Evolutionary conservation across 1,140 invertebrate genomes (phyloP).

Genomic region (Reticulitermes speratus): DNA sequence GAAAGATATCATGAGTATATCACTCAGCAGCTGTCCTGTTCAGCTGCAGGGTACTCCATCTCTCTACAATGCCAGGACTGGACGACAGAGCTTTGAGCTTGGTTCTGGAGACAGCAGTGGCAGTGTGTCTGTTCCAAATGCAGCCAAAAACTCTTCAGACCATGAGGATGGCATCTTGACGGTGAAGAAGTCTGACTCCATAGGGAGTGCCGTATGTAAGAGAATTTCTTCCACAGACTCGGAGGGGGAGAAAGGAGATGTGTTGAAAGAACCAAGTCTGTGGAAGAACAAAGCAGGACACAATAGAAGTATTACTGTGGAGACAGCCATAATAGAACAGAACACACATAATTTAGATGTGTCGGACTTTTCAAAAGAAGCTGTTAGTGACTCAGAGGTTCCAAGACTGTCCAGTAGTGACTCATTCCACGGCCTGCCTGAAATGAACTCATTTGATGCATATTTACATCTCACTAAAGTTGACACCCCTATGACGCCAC

Average conservation of each 20-base stretch:
- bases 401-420: background rate
- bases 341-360: background rate
- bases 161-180: background rate
- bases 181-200: background rate
- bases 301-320: background rate
- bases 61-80: conserved; percentile 19
- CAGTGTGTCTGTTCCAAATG: no score
- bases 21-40: background rate
- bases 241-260: no score
- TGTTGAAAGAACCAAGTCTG: no score
- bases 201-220: background rate
- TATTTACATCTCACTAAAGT: conserved; percentile 41
- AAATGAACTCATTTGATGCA: conserved; percentile 34
- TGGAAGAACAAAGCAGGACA: no score
- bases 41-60: conserved; percentile 2
- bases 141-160: no score
- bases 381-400: background rate
- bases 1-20: background rate
- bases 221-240: background rate
- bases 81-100: conserved; percentile 19
- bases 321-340: background rate
- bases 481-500: conserved; percentile 33
- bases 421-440: conserved; percentile 8
- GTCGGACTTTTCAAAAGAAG: background rate
- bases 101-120: background rate